Conservation (phyloP, 2,888 invertebrate species). For the Osmoderma eremita region DNA sequence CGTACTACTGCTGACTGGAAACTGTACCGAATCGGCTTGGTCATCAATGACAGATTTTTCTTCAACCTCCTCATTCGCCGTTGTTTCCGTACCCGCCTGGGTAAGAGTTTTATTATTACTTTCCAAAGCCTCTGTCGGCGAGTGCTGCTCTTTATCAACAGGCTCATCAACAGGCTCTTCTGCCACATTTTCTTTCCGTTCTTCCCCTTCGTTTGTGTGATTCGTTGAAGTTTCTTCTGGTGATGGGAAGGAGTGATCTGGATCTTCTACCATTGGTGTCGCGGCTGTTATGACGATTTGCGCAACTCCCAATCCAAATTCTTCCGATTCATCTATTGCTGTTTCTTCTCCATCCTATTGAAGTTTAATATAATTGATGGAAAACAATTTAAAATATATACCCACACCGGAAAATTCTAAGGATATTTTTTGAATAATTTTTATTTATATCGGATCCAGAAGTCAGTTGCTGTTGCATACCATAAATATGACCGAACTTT, state of each 20-base stretch:
- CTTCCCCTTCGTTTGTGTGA: constrained; percentile 51
- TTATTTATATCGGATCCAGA: too few species aligned
- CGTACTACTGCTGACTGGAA: constrained; percentile 73
- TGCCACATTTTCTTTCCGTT: constrained; percentile 46
- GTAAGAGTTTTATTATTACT: constrained; percentile 2
- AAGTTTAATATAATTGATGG: constrained; percentile 17
- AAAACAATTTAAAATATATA: background rate
- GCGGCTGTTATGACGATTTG: constrained; percentile 94
- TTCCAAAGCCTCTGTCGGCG: background rate
- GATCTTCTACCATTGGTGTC: constrained; percentile 90
- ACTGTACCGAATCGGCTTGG: constrained; percentile 70
- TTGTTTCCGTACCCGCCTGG: constrained; percentile 41
- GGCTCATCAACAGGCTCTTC: constrained; percentile 51
- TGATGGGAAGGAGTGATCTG: constrained; percentile 82
- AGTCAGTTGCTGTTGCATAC: too few species aligned
- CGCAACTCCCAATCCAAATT: constrained; percentile 82
- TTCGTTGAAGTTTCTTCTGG: constrained; percentile 61
- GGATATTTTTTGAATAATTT: too few species aligned
- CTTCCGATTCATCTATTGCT: constrained; percentile 58
- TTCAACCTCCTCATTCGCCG: constrained; percentile 55
- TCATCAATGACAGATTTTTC: constrained; percentile 65
- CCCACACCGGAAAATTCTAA: background rate
- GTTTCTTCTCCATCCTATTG: constrained; percentile 47
- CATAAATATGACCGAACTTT: too few species aligned
- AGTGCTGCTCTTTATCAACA: constrained; percentile 20